Evolutionary conservation across 64 coral and sea anemone species (phyloP).

Genomic region (Hydrozoanthus tunicans): DNA sequence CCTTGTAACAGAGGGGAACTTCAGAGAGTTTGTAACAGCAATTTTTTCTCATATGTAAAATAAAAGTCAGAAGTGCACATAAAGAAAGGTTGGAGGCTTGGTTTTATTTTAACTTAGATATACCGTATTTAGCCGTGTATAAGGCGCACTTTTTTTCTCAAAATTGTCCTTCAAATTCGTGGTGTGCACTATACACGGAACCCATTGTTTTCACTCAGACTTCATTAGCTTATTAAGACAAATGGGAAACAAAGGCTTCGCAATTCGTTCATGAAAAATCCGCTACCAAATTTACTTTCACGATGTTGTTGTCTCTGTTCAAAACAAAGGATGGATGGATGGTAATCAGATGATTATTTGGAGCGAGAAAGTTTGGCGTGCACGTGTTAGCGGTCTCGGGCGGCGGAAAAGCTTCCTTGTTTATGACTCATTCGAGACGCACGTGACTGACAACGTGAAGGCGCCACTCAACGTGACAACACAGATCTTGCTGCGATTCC

Average conservation of each 20-base stretch:
- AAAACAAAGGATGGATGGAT: slow-evolving; percentile 64
- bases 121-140: no score
- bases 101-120: no score
- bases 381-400: slow-evolving; percentile 1
- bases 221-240: not conserved
- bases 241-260: not conserved
- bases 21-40: no score
- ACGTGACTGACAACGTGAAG: slow-evolving; percentile 61
- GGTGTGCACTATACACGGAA: not conserved
- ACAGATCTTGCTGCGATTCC: slow-evolving; percentile 57
- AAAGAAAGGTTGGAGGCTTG: no score
- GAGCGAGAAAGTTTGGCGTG: slow-evolving; percentile 55
- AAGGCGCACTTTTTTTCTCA: no score
- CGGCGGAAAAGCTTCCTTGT: slow-evolving; percentile 25
- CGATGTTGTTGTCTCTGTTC: not conserved
- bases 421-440: slow-evolving; percentile 29
- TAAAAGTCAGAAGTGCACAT: no score
- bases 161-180: not conserved
- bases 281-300: no score
- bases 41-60: no score
- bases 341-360: slow-evolving; percentile 60
- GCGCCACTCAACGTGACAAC: not conserved
- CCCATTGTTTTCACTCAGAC: slow-evolving; percentile 2
- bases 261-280: no score
- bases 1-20: no score